Conservation (phyloP, 2,888 invertebrate species). For the Endomychus coccineus region DNA sequence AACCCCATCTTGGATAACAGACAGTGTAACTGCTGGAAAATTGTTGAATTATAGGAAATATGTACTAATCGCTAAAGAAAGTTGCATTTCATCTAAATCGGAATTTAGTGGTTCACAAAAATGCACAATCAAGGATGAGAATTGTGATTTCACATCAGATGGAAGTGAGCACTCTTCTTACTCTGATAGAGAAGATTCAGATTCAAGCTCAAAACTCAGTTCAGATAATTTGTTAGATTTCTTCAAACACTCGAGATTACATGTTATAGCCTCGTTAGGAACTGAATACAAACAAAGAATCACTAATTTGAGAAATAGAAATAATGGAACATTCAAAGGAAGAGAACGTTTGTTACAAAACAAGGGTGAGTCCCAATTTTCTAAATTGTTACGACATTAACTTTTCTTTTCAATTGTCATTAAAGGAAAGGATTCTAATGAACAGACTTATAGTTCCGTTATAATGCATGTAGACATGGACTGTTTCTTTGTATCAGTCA, state of each 20-base stretch:
- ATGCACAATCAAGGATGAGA: not conserved
- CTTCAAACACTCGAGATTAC: slow-evolving; percentile 87
- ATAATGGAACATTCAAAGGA: slow-evolving; percentile 57
- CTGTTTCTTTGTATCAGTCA: slow-evolving; percentile 97
- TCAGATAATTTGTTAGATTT: no score
- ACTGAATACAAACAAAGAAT: slow-evolving; percentile 84
- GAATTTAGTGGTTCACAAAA: no score
- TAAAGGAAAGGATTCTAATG: slow-evolving; percentile 6
- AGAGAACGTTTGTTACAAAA: slow-evolving; percentile 46
- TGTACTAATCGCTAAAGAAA: no score
- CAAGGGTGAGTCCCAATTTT: no score
- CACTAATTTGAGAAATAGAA: slow-evolving; percentile 61
- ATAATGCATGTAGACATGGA: slow-evolving; percentile 99
- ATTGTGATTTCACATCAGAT: not conserved
- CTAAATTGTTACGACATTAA: no score
- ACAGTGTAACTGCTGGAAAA: no score
- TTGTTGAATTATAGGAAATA: no score
- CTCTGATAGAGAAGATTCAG: not conserved
- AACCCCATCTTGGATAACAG: no score
- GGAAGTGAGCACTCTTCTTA: no score
- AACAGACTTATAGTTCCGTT: slow-evolving; percentile 28
- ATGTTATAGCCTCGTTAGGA: slow-evolving; percentile 89
- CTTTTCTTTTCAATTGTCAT: no score
- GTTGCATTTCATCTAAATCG: no score
- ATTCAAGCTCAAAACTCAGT: no score